Conservation (phyloP, 2,113 vertebrate species). For the Brachyhypopomus occidentalis region DNA sequence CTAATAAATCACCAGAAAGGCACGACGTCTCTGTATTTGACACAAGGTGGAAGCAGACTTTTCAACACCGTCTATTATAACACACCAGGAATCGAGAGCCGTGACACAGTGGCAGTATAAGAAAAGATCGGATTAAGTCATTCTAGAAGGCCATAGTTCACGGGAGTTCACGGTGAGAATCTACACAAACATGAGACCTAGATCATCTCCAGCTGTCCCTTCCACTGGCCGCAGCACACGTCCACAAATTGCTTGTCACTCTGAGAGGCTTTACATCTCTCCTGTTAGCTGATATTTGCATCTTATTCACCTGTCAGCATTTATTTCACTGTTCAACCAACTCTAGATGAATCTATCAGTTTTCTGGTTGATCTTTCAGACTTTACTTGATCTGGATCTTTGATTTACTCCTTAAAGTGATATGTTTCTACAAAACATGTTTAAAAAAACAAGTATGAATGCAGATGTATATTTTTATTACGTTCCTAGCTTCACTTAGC, state of each 20-base stretch:
- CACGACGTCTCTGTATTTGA: no score
- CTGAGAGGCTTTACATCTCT: background rate
- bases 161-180: conserved; percentile 23
- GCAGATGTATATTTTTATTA: no score
- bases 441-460: no score
- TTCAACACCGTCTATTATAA: background rate
- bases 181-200: conserved; percentile 41
- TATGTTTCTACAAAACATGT: no score
- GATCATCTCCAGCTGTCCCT: conserved; percentile 26
- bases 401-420: no score
- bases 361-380: no score
- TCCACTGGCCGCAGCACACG: conserved; percentile 2
- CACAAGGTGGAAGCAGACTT: background rate
- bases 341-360: no score
- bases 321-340: no score
- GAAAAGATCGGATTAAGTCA: conserved; percentile 29
- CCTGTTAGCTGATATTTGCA: background rate
- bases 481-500: no score
- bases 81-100: conserved; percentile 6
- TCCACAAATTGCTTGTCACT: background rate
- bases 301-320: no score
- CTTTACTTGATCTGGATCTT: no score
- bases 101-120: conserved; percentile 31
- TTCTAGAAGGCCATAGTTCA: conserved; percentile 28
- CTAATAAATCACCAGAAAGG: background rate